These are phyloP conservation scores for Eurosta solidaginis DNA, from an alignment of 1,140 invertebrate genomes.

Conservation along the genomic window DNA sequence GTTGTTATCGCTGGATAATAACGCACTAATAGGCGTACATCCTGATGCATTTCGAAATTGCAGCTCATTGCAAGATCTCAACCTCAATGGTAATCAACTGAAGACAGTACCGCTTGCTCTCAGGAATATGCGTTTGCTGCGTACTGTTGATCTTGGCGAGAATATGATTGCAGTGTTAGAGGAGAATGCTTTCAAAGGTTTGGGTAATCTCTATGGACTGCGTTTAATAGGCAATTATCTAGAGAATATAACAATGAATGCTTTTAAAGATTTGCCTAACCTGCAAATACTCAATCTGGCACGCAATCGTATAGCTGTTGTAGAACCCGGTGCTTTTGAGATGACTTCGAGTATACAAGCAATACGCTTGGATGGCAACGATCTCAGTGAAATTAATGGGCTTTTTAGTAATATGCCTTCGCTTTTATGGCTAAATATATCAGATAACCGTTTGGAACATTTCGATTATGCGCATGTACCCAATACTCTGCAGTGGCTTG, in stretches of 20 bases:
- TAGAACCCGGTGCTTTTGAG: slow-evolving; percentile 83
- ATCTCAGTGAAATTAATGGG: slow-evolving; percentile 81
- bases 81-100: slow-evolving; percentile 82
- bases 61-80: slow-evolving; percentile 81
- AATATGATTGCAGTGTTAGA: slow-evolving; percentile 78
- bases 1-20: slow-evolving; percentile 78
- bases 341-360: slow-evolving; percentile 80
- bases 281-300: slow-evolving; percentile 88
- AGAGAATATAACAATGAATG: slow-evolving; percentile 80
- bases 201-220: slow-evolving; percentile 79
- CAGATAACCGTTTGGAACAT: slow-evolving; percentile 85
- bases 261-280: slow-evolving; percentile 79
- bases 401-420: slow-evolving; percentile 82
- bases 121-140: slow-evolving; percentile 71
- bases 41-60: slow-evolving; percentile 82
- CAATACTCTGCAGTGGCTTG: slow-evolving; percentile 80
- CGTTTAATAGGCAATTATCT: slow-evolving; percentile 86
- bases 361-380: slow-evolving; percentile 84
- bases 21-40: slow-evolving; percentile 75
- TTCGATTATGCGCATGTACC: slow-evolving; percentile 90
- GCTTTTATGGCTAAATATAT: slow-evolving; percentile 87
- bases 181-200: slow-evolving; percentile 79
- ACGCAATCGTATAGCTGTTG: slow-evolving; percentile 77
- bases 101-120: slow-evolving; percentile 79
- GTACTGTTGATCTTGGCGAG: slow-evolving; percentile 83